These are phyloP conservation scores for Microtus oregoni DNA, from an alignment of 2,113 vertebrate genomes.

Conservation along the genomic window DNA sequence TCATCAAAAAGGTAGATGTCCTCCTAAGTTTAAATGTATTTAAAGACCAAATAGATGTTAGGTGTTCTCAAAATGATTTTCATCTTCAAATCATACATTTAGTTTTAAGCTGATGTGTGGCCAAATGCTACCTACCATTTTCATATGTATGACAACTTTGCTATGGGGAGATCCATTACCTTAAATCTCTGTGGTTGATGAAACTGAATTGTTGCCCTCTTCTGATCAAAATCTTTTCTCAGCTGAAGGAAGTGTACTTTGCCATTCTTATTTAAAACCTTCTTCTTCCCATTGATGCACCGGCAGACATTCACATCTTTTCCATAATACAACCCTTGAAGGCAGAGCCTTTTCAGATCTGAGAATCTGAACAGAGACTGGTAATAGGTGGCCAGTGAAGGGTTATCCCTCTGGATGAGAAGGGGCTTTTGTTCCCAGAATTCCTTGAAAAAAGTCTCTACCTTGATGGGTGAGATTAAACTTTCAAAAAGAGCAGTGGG, in stretches of 20 bases:
- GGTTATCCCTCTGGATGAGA: slow-evolving; percentile 89
- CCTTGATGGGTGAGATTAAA: slow-evolving; percentile 90
- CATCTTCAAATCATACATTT: not conserved
- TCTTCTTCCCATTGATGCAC: slow-evolving; percentile 90
- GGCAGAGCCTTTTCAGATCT: slow-evolving; percentile 89
- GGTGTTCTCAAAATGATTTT: not conserved
- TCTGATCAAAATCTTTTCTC: slow-evolving; percentile 90
- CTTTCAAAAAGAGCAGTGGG: slow-evolving; percentile 90
- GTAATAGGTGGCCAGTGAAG: slow-evolving; percentile 85
- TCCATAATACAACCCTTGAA: slow-evolving; percentile 87
- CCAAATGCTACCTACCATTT: not conserved
- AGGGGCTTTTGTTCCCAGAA: slow-evolving; percentile 95
- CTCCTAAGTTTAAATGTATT: not conserved
- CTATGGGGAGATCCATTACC: slow-evolving; percentile 83
- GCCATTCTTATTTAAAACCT: slow-evolving; percentile 91
- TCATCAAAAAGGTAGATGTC: not conserved
- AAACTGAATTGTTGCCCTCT: slow-evolving; percentile 94
- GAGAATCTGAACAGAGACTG: slow-evolving; percentile 91
- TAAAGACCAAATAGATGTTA: not conserved
- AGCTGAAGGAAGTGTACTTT: slow-evolving; percentile 89
- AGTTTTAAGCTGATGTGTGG: not conserved
- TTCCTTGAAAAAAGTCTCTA: slow-evolving; percentile 90
- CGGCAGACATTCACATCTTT: slow-evolving; percentile 92
- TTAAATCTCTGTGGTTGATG: slow-evolving; percentile 97
- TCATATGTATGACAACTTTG: not conserved